A percentile compares a stretch with the other conserved stretches of the same genome.
Conservation (phyloP, 1,140 invertebrate species). For the Cylas formicarius region DNA sequence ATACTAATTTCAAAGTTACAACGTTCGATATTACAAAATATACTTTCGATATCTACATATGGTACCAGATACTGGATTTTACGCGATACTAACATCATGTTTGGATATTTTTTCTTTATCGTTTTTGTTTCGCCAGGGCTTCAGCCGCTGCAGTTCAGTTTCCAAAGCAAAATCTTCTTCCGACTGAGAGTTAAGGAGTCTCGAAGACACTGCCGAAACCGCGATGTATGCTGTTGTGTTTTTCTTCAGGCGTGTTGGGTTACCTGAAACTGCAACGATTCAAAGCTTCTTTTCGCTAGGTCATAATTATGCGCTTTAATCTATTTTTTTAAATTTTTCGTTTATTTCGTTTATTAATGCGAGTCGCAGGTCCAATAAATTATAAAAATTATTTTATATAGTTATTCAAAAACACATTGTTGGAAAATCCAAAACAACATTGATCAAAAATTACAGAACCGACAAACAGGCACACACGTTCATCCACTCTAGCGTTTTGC, state of each 20-base stretch:
- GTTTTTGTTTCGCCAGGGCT: conserved; percentile 33
- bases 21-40: conserved; percentile 19
- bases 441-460: too few relatives aligned
- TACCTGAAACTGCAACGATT: conserved; percentile 27
- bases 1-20: conserved; percentile 19
- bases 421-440: too few relatives aligned
- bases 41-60: conserved; percentile 16
- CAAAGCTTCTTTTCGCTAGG: too few relatives aligned
- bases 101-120: conserved; percentile 13
- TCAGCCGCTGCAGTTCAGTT: conserved; percentile 36
- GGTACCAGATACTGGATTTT: conserved; percentile 2
- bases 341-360: too few relatives aligned
- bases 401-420: too few relatives aligned
- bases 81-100: conserved; percentile 1
- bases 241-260: conserved; percentile 34
- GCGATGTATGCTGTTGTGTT: conserved; percentile 40
- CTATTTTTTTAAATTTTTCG: too few relatives aligned
- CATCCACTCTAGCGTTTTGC: too few relatives aligned
- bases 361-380: too few relatives aligned
- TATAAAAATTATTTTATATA: too few relatives aligned
- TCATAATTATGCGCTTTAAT: too few relatives aligned
- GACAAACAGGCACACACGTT: too few relatives aligned
- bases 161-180: conserved; percentile 36
- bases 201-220: conserved; percentile 39
- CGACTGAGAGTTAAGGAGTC: conserved; percentile 21